These are phyloP conservation scores for Colletes collaris DNA, from an alignment of 2,888 invertebrate species.

Conservation along the genomic window DNA sequence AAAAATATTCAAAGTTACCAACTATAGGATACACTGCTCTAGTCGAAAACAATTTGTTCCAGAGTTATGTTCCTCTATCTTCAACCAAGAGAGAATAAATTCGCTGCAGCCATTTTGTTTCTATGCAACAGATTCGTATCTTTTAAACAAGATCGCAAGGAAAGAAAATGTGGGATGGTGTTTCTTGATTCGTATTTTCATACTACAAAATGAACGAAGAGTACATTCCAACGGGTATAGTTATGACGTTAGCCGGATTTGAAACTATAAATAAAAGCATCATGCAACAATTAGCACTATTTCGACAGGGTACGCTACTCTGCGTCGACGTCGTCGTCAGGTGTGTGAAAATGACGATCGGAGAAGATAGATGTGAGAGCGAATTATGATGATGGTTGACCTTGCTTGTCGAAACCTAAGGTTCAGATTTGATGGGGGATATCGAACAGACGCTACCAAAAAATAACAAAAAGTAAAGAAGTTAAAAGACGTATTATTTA, in stretches of 20 bases:
- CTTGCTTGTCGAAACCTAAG: neutral
- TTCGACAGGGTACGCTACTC: conserved; percentile 20
- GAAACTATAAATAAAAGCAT: conserved; percentile 47
- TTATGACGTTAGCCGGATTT: conserved; percentile 30
- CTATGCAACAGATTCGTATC: neutral
- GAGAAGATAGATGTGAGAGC: neutral
- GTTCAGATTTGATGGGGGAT: neutral
- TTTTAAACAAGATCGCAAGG: conserved; percentile 2
- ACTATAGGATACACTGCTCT: too few relatives aligned
- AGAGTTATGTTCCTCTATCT: neutral
- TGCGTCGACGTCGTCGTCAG: conserved; percentile 11
- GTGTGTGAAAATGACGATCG: conserved; percentile 9
- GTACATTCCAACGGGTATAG: conserved; percentile 23
- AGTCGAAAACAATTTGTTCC: neutral
- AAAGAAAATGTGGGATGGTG: neutral
- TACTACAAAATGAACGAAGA: conserved; percentile 17
- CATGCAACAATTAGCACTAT: conserved; percentile 59
- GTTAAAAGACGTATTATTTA: too few relatives aligned
- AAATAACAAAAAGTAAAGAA: neutral
- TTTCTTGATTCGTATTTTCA: neutral
- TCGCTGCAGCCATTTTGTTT: neutral
- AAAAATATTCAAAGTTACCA: too few relatives aligned
- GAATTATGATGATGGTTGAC: conserved; percentile 8
- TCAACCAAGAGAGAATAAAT: neutral
- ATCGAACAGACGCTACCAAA: too few relatives aligned